Evolutionary conservation across 92 coral and sea anemone genomes (phyloP), one percentile per base, ranked within the genome.

Genomic region (Epizoanthus rinbou): DNA sequence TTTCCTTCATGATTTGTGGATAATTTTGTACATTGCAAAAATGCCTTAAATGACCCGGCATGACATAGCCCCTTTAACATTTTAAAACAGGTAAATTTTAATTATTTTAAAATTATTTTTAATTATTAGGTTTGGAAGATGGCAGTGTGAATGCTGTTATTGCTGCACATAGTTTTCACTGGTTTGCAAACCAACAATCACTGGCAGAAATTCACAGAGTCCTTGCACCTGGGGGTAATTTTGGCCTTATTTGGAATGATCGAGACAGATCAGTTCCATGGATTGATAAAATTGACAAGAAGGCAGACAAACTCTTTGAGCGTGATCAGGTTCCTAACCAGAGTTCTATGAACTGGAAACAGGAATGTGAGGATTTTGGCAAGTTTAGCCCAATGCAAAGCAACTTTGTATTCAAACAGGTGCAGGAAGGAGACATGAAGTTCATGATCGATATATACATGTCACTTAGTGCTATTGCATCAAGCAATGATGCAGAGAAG

Each of bases 111-210:
- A 2, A 35, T 47, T 47, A 10, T 47, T 7, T 31, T 53, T 63
- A n/a, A 1, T 35, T 57, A 57, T 53, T 66, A 88, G 92, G 79
- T 60, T 75, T 84, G 21, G 69, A 85, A 47, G 85, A 79, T 67
- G 60, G 68, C 35, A 88, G 90, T 72, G 84, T 86, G 63, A 65
- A 88, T 74, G 88, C 84, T 43, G 74, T 88, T 35, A 66, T 88
- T 22, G 95, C 90, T 39, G 91, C 85, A 47, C 83, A 45, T 15
- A 78, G 88, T 70, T 86, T 86, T 33, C 92, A 89, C 76, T 91
- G 90, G 92, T 91, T 91, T 84, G 72, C 85, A 25, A 73, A 79
- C 31, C 69, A 86, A 47, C 57, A 79, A 64, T 88, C 90, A 41
- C 33, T 89, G 65, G 74, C 79, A 2, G 92, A 88, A 74, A 89